These are phyloP conservation scores for Apodemia hepburni DNA, from an alignment of 2,888 invertebrate species.

Conservation along the genomic window DNA sequence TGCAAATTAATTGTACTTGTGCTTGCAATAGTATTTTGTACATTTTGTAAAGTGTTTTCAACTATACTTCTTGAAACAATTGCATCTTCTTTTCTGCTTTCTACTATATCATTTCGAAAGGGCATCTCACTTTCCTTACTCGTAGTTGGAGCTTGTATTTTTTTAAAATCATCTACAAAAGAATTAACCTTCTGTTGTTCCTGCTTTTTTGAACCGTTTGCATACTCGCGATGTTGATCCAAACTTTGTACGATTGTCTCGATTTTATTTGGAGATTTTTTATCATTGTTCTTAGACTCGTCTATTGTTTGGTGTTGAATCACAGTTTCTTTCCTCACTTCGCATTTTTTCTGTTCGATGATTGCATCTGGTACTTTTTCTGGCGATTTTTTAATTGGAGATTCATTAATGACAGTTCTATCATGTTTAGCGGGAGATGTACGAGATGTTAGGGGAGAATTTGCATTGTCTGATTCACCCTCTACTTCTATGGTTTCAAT, in stretches of 20 bases:
- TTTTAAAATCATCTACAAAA: constrained; percentile 53
- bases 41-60: constrained; percentile 56
- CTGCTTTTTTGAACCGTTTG: constrained; percentile 49
- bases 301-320: constrained; percentile 67
- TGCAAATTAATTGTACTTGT: constrained; percentile 70
- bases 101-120: constrained; percentile 56
- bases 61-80: constrained; percentile 61
- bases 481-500: constrained; percentile 69
- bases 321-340: constrained; percentile 68
- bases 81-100: constrained; percentile 62
- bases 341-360: constrained; percentile 55
- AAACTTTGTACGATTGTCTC: constrained; percentile 62
- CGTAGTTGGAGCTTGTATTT: constrained; percentile 44
- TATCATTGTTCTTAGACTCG: constrained; percentile 53
- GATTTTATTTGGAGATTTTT: constrained; percentile 64
- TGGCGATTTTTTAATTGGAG: constrained; percentile 55
- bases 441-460: constrained; percentile 41
- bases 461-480: constrained; percentile 59
- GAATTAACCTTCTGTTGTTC: constrained; percentile 59
- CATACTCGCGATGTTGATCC: constrained; percentile 56
- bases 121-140: constrained; percentile 59
- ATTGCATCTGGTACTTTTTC: constrained; percentile 45
- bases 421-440: constrained; percentile 59
- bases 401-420: constrained; percentile 54
- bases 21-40: constrained; percentile 55